A percentile compares a stretch with the other conserved stretches of the same genome.
Evolutionary conservation across 2,113 vertebrate genomes (phyloP).

Genomic region (Rattus rattus): DNA sequence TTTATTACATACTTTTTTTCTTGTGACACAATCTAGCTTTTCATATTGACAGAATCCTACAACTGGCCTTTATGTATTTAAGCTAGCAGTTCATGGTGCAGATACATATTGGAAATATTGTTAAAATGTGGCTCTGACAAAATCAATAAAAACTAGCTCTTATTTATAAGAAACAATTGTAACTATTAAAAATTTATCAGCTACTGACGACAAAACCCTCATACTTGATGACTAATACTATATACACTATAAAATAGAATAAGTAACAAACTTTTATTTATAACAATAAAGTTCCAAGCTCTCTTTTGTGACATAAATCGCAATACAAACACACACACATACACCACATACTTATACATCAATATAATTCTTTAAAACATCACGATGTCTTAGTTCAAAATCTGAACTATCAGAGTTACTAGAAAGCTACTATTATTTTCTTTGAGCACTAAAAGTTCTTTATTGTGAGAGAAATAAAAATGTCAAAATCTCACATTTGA

Average conservation of each 20-base stretch:
- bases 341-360: too few species aligned
- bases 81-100: not conserved
- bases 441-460: not conserved
- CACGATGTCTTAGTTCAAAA: not conserved
- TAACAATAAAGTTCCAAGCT: not conserved
- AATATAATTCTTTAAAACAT: not conserved
- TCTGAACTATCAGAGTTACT: not conserved
- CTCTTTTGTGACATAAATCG: not conserved
- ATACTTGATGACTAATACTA: not conserved
- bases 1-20: not conserved
- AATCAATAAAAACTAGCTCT: not conserved
- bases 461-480: not conserved
- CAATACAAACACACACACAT: too few species aligned
- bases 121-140: not conserved
- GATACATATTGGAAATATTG: not conserved
- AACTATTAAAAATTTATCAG: not conserved
- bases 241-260: not conserved
- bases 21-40: not conserved
- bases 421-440: not conserved
- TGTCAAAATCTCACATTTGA: not conserved
- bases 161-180: conserved; percentile 2
- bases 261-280: not conserved
- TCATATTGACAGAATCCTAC: not conserved
- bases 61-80: not conserved
- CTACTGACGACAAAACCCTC: not conserved